These are phyloP conservation scores for Sepioteuthis lessoniana DNA, from an alignment of 2,888 invertebrate genomes.

Conservation along the genomic window DNA sequence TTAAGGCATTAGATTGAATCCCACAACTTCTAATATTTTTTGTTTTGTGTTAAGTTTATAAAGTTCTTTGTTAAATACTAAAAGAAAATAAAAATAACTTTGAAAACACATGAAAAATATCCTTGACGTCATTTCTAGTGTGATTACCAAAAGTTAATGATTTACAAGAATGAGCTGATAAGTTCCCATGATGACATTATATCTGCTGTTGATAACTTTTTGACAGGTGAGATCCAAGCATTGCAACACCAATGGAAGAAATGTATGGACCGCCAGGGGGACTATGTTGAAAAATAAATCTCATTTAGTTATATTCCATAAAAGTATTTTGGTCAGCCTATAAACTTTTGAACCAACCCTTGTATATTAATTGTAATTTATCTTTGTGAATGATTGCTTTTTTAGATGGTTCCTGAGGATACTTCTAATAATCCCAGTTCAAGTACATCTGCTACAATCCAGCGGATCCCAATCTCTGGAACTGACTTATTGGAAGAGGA, in stretches of 20 bases:
- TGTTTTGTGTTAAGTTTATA: background rate
- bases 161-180: too few relatives aligned
- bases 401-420: slow-evolving; percentile 43
- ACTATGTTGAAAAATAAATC: too few relatives aligned
- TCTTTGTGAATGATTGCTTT: background rate
- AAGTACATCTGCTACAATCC: slow-evolving; percentile 44
- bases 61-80: background rate
- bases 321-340: too few relatives aligned
- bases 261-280: too few relatives aligned
- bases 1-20: background rate
- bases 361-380: background rate
- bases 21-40: background rate
- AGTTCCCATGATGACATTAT: too few relatives aligned
- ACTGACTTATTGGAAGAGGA: slow-evolving; percentile 82
- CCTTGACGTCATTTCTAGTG: too few relatives aligned
- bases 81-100: background rate
- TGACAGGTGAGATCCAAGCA: too few relatives aligned
- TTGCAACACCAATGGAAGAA: too few relatives aligned
- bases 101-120: background rate
- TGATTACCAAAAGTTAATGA: too few relatives aligned
- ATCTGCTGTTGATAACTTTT: too few relatives aligned
- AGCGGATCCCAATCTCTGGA: slow-evolving; percentile 54
- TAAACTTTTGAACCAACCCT: background rate
- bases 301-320: too few relatives aligned
- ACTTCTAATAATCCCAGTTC: background rate